Base-by-base conservation (phyloP, 2,113 vertebrate species). In the Pterocles orientalis region DNA sequence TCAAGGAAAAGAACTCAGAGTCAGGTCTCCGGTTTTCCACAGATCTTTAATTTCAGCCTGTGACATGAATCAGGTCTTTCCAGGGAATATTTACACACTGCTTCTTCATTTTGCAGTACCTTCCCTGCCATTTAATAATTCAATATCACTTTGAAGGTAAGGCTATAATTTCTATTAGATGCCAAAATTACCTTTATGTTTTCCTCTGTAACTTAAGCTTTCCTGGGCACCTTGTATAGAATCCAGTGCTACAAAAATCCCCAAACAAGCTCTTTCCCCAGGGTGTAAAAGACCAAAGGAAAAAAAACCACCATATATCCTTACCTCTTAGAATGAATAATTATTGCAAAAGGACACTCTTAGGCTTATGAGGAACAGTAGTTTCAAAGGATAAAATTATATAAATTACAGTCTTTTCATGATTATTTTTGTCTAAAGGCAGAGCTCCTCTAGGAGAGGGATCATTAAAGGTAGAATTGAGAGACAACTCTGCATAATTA, bases 361-460 rank as follows among this genome's bases (percentile, higher is more conserved):
- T 62, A 75, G 31, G 53, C 60, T 92, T 86, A 82, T 45, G 48
- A 75, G 50, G 19, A 82, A 72, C 28, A 50, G 45, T 21, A 69
- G 58, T 82, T 95, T 87, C 61, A 87, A 93, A 61, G 65, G 36
- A 72, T 78, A 96, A 93, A 94, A 79, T 90, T 65, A 89, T 34
- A 92, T 48, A 66, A 93, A 88, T 91, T 93, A 93, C 57, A 82
- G 61, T 61, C 18, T 84, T 92, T 86, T 88, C 20, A 65, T 84
- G 3, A 96, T 75, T 62, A 60, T 68, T 93, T 95, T 79, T 96
- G 21, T 86, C 45, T 88, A 79, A 93, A 96, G 77, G 83, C 84
- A 20, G 82, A 93, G 53, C 31, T 93, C 47, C 65, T 78, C 77
- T 72, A 91, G 15, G 17, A 92, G 10, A 10, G 12, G 26, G 34